Evolutionary conservation across 2,113 vertebrate genomes (phyloP), one percentile per base, ranked within the genome.

Genomic region (Dissostichus mawsoni): DNA sequence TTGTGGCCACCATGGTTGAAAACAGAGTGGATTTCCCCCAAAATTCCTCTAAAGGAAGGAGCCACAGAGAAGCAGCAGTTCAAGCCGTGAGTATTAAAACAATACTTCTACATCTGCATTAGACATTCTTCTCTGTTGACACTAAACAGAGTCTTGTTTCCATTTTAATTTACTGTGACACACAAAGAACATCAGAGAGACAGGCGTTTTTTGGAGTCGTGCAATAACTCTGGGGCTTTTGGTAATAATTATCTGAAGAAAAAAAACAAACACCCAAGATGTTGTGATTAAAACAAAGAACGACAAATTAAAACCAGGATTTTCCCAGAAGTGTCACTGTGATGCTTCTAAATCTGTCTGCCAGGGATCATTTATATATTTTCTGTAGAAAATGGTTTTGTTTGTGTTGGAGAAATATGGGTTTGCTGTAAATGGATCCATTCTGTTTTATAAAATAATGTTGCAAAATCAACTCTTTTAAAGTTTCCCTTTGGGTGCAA

Each of bases 181-280:
- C 86, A 83, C 78, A 84, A 74, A 86, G 85, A 81, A 92, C 89
- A 90, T 93, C 91, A 90, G 86, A 90, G 87, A 80, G 68, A 87
- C 20, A 69, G 80, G 52, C 64, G 50, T 69, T 56, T 52, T 82
- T 86, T 82, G 52, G 53, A 89, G 78, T 81, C 53, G 80, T 77
- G 87, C 92, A 93, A 90, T 90, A 91, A 93, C 85, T 89, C 81
- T 82, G 80, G 69, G 66, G 68, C 93, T 93, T 93, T 95, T 95
- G 90, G 92, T 89, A 93, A 92, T 94, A 94, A 95, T 94, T 94
- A 94, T 94, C 88, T 84, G 74, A 25, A 75, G 45, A 76, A 87
- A 85, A 87, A 87, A 81, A 76, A 20, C 12, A 76, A 88, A 86
- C 80, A 85, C 74, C 76, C 80, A 82, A 76, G 81, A 87, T 80